Base-by-base conservation (phyloP, 1,140 invertebrate genomes). In the Venturia canescens region DNA sequence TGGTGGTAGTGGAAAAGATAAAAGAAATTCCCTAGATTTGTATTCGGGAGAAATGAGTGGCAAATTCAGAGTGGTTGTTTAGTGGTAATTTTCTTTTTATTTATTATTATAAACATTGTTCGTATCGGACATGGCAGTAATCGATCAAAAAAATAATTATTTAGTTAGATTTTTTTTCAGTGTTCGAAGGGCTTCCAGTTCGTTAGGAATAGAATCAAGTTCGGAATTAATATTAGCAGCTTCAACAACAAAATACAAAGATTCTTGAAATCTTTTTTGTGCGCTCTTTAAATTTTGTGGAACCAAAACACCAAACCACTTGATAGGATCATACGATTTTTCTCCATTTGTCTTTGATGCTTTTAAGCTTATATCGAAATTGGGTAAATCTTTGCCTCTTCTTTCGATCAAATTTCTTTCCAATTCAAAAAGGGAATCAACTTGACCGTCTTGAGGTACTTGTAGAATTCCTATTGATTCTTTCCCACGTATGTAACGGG, bases 271-370 rank as follows among this genome's bases (percentile, higher is more conserved):
- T 84, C 93, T 91, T 83, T 92, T 93, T 88, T 96, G 95, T 1
- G 95, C 94, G 82, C 91, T 93, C 86, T 93, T 93, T 83, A 96
- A 91, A 89, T 94, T 94, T 85, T 95, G 94, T 2, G 95, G 95
- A 0, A 96, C 94, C 48, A 96, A 88, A 75, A 96, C 92, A 16
- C 96, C 95, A 91, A 96, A 96, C 95, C 95, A 96, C 80, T 94
- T 94, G 26, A 96, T 88, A 4, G 95, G 95, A 90, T 96, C 94
- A 13, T 93, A 89, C 76, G 89, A 89, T 48, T 90, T 87, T 26
- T 88, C 85, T 70, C 85, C 83, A 38, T 83, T 86, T 27, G 93
- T 86, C 74, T 86, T 83, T 11, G 75, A 80, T 34, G 84, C 80
- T 70, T 90, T 90, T 1, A 90, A 83, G 83, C 92, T 87, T 87